Percentiles rank a stretch among this genome's conserved stretches.
Conservation (phyloP, 2,113 vertebrate species). For the Chaetodon trifascialis region DNA sequence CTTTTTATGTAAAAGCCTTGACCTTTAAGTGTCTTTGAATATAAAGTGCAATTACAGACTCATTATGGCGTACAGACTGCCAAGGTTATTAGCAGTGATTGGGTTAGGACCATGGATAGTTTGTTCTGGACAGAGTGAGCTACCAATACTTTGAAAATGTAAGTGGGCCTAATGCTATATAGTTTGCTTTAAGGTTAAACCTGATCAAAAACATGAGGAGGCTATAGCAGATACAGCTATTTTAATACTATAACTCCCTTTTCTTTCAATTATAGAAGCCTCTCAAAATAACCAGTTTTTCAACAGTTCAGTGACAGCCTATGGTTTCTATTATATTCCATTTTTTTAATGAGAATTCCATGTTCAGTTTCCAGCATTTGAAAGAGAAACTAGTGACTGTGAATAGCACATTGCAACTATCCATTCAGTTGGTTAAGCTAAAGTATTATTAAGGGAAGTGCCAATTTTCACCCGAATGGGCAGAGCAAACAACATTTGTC, state of each 20-base stretch:
- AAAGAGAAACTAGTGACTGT: constrained; percentile 12
- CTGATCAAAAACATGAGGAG: neutral
- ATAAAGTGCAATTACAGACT: constrained; percentile 45
- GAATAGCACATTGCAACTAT: constrained; percentile 10
- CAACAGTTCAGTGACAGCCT: neutral
- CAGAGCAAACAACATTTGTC: constrained; percentile 38
- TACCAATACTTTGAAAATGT: constrained; percentile 27
- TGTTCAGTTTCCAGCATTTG: constrained; percentile 6
- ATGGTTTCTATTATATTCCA: neutral
- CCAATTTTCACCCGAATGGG: constrained; percentile 36
- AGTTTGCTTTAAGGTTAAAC: neutral
- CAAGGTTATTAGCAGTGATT: constrained; percentile 42
- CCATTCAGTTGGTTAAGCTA: constrained; percentile 20
- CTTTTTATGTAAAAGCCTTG: constrained; percentile 21
- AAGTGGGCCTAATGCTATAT: neutral
- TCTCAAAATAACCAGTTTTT: neutral
- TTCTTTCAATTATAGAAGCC: neutral
- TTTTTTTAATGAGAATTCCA: constrained; percentile 2
- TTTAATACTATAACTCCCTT: neutral
- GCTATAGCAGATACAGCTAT: neutral
- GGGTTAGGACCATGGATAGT: constrained; percentile 23
- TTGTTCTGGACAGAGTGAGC: constrained; percentile 24
- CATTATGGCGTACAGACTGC: constrained; percentile 21
- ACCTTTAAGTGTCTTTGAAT: constrained; percentile 53
- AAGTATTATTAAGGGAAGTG: constrained; percentile 36